A percentile compares a stretch with the other conserved stretches of the same genome.
Evolutionary conservation across 2,888 invertebrate genomes (phyloP).

Genomic region (Dryobota labecula): DNA sequence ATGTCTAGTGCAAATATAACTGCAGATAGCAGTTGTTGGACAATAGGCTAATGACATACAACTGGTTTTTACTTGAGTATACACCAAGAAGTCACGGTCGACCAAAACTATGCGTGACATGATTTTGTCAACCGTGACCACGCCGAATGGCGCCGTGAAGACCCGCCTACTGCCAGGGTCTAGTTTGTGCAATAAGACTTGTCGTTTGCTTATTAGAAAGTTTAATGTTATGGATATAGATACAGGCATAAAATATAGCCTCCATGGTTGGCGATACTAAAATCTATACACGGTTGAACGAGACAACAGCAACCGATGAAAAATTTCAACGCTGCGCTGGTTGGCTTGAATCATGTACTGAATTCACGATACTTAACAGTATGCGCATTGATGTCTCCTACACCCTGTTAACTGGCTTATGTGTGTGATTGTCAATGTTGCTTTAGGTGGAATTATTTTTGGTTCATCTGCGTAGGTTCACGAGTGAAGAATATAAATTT

Average conservation of each 20-base stretch:
- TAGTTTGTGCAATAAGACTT: slow-evolving; percentile 43
- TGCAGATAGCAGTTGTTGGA: slow-evolving; percentile 20
- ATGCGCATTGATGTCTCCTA: too few species aligned
- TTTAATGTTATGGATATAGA: not conserved
- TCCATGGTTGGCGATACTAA: too few species aligned
- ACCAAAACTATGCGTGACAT: slow-evolving; percentile 57
- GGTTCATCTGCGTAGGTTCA: too few species aligned
- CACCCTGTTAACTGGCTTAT: too few species aligned
- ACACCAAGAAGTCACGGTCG: slow-evolving; percentile 55
- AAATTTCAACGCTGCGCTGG: too few species aligned
- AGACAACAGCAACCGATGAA: too few species aligned
- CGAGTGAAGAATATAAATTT: too few species aligned
- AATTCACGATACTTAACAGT: too few species aligned
- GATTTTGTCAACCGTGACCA: slow-evolving; percentile 53
- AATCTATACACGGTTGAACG: too few species aligned
- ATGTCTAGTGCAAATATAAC: slow-evolving; percentile 21
- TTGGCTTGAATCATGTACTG: too few species aligned
- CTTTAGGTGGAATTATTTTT: too few species aligned
- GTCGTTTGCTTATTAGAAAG: slow-evolving; percentile 49
- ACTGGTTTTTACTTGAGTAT: slow-evolving; percentile 41
- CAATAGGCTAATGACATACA: not conserved
- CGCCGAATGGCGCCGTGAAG: slow-evolving; percentile 44
- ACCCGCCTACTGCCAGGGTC: slow-evolving; percentile 50
- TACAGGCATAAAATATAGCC: not conserved
- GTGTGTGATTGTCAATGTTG: too few species aligned